A percentile compares a stretch with the other conserved stretches of the same genome.
Conservation (phyloP, 2,113 vertebrate species). For the Ancistrus triradiatus region DNA sequence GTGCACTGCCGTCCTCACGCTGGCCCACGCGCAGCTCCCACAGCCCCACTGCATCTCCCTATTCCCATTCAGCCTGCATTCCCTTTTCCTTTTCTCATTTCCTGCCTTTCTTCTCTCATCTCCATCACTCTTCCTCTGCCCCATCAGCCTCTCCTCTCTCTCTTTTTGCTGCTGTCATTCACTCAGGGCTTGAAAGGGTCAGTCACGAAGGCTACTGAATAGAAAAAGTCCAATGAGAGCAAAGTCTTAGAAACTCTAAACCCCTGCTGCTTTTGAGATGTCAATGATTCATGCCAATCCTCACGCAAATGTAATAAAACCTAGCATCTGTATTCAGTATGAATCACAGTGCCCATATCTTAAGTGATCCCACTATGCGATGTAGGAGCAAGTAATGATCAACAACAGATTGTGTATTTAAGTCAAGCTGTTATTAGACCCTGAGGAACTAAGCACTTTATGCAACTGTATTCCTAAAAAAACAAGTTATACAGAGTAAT, state of each 20-base stretch:
- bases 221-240: conserved; percentile 2
- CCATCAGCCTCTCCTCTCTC: conserved; percentile 18
- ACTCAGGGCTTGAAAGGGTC: conserved; percentile 13
- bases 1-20: conserved; percentile 4
- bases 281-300: conserved; percentile 13
- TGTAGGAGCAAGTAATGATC: not conserved
- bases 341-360: not conserved
- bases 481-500: too few relatives aligned
- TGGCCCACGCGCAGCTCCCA: conserved; percentile 23
- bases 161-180: conserved; percentile 39
- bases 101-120: conserved; percentile 42
- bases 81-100: conserved; percentile 41
- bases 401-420: too few relatives aligned
- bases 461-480: too few relatives aligned
- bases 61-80: conserved; percentile 32
- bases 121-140: conserved; percentile 38
- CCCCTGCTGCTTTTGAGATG: conserved; percentile 1
- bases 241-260: conserved; percentile 6
- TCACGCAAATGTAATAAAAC: not conserved
- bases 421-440: too few relatives aligned
- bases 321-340: not conserved
- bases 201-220: conserved; percentile 12
- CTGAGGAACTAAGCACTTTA: too few relatives aligned
- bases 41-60: conserved; percentile 16
- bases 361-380: not conserved